Evolutionary conservation across 2,113 vertebrate genomes (phyloP).

Genomic region (Crypturellus undulatus): DNA sequence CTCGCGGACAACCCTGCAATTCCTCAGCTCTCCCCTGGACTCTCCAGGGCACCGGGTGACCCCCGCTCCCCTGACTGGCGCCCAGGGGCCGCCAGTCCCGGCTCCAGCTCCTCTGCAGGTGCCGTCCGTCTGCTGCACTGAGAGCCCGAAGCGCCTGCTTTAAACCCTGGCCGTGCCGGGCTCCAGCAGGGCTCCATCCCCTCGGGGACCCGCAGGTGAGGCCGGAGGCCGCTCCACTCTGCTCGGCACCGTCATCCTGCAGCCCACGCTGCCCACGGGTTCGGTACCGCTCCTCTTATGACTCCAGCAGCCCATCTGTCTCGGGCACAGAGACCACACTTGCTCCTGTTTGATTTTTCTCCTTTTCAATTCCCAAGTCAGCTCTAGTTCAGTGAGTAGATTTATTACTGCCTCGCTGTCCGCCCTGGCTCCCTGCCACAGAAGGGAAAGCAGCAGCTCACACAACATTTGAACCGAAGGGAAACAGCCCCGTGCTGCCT

Average conservation of each 20-base stretch:
- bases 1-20: background rate
- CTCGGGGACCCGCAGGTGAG: background rate
- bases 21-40: background rate
- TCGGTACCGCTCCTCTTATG: conserved; percentile 1
- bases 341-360: conserved; percentile 32
- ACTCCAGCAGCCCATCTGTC: conserved; percentile 40
- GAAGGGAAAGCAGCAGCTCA: background rate
- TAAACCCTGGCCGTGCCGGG: background rate
- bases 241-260: background rate
- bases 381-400: conserved; percentile 35
- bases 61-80: background rate
- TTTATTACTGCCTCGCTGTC: background rate
- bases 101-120: background rate
- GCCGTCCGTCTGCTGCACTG: background rate
- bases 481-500: background rate
- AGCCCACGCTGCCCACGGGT: background rate
- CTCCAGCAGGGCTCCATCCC: background rate
- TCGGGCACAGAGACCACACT: conserved; percentile 27
- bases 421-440: background rate
- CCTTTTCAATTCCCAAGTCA: conserved; percentile 58
- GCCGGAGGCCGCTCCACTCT: background rate
- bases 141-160: background rate
- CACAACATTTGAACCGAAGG: background rate
- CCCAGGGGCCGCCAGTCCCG: background rate
- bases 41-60: background rate